Evolutionary conservation across 1,140 invertebrate species (phyloP).

Genomic region (Bombus vancouverensis): DNA sequence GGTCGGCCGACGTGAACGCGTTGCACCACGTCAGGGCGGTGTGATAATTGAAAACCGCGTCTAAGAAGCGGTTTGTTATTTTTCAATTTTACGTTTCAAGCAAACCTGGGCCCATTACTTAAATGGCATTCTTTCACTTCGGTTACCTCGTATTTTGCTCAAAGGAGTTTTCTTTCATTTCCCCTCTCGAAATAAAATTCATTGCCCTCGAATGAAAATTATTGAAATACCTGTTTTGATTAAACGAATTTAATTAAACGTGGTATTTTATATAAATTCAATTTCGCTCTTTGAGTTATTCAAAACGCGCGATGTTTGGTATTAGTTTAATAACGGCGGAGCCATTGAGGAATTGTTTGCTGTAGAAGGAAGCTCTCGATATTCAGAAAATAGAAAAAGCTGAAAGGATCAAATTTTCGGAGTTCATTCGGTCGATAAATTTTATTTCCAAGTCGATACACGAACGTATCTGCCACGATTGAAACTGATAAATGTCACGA

Average conservation of each 20-base stretch:
- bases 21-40: slow-evolving; percentile 15
- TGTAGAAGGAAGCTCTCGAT: background rate
- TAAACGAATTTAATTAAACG: background rate
- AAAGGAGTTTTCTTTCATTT: background rate
- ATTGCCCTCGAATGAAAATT: background rate
- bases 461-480: too few relatives aligned
- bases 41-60: slow-evolving; percentile 64
- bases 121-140: background rate
- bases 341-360: background rate
- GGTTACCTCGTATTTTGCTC: too few relatives aligned
- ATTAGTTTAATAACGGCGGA: slow-evolving; percentile 3
- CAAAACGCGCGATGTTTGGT: background rate
- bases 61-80: slow-evolving; percentile 65
- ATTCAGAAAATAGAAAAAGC: too few relatives aligned
- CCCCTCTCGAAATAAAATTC: background rate
- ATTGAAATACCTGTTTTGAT: too few relatives aligned
- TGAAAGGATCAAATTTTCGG: background rate
- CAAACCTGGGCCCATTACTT: background rate
- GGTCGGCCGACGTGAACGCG: background rate
- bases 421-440: background rate
- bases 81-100: slow-evolving; percentile 63
- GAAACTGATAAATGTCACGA: too few relatives aligned
- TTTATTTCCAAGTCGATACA: background rate
- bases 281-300: background rate
- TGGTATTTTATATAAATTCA: background rate